Conservation (phyloP, 2,113 vertebrate genomes). For the Alligator sinensis region DNA sequence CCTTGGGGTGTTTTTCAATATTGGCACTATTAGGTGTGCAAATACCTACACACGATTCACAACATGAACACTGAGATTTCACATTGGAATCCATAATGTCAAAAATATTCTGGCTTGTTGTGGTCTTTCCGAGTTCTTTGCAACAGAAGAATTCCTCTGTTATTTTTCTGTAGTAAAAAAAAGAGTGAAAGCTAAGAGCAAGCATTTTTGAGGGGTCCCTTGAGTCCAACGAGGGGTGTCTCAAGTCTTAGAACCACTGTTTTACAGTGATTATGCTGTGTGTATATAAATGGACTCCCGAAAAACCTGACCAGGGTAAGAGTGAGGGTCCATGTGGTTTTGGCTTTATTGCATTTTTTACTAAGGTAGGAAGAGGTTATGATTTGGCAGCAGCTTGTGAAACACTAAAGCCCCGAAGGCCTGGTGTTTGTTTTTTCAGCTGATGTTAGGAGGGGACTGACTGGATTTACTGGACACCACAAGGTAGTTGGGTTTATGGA, state of each 20-base stretch:
- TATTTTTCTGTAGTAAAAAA: no score
- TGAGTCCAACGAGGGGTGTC: no score
- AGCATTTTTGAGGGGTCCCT: no score
- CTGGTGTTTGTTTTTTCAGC: not conserved
- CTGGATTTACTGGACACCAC: conserved; percentile 14
- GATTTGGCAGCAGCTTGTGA: not conserved
- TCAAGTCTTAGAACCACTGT: not conserved
- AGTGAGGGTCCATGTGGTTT: not conserved
- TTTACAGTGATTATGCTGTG: not conserved
- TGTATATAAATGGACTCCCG: not conserved
- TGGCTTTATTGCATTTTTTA: not conserved
- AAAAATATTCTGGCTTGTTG: no score
- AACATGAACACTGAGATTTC: no score
- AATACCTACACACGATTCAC: no score
- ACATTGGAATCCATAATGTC: no score
- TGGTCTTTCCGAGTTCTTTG: no score
- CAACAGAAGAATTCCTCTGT: no score
- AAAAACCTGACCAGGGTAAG: not conserved
- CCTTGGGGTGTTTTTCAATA: no score
- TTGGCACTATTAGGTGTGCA: no score
- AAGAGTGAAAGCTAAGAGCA: no score
- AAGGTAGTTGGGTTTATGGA: conserved; percentile 67
- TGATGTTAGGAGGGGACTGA: not conserved
- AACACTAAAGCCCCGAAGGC: not conserved
- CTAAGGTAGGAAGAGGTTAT: not conserved